A percentile compares a stretch with the other conserved stretches of the same genome.
Evolutionary conservation across 1,140 invertebrate species (phyloP).

Genomic region (Ips nitidus): DNA sequence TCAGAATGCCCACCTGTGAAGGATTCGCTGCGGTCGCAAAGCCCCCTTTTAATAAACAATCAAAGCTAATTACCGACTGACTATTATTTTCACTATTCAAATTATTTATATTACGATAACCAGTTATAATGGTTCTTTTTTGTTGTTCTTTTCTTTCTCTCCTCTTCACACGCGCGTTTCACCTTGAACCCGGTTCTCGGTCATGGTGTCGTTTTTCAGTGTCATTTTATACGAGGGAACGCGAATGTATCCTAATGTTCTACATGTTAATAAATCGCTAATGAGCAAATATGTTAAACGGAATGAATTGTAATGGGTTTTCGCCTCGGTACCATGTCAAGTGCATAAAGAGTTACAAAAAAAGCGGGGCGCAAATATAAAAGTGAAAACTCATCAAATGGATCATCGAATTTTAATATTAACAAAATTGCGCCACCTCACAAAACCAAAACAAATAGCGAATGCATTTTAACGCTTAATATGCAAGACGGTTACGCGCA

Average conservation of each 20-base stretch:
- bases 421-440: no score
- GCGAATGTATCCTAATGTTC: background rate
- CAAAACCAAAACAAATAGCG: background rate
- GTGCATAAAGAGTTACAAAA: background rate
- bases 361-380: background rate
- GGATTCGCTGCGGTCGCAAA: no score
- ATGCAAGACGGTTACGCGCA: background rate
- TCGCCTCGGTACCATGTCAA: background rate
- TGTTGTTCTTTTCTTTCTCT: slow-evolving; percentile 23
- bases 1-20: no score
- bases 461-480: background rate
- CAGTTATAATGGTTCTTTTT: slow-evolving; percentile 25
- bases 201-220: slow-evolving; percentile 22
- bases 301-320: background rate
- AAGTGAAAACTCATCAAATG: background rate
- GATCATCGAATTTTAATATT: background rate
- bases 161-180: slow-evolving; percentile 14
- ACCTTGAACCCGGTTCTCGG: slow-evolving; percentile 23
- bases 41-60: slow-evolving; percentile 7
- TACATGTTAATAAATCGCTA: slow-evolving; percentile 4
- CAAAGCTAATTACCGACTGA: background rate
- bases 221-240: slow-evolving; percentile 17
- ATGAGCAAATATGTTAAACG: background rate
- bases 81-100: slow-evolving; percentile 25
- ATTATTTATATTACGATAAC: slow-evolving; percentile 22